phyloP scores from a whole-genome alignment of 2,888 invertebrate species.

The Volucella zonaria region DNA sequence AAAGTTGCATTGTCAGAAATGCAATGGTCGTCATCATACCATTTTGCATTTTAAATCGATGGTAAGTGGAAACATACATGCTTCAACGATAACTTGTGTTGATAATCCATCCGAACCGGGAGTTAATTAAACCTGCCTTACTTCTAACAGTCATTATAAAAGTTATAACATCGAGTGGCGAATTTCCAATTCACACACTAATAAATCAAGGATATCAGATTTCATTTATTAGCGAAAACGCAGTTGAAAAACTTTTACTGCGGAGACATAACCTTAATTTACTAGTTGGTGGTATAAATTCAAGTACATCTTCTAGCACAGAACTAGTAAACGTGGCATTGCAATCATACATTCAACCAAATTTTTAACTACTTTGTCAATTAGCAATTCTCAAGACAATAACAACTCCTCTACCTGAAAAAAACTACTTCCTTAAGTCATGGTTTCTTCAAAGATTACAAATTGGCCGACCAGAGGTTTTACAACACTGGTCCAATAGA shows the following conservation, averaged over 20 bases:
- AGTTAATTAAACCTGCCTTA: not conserved
- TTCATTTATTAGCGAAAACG: not conserved
- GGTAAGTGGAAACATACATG: no score
- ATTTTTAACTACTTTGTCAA: not conserved
- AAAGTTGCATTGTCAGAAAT: slow-evolving; percentile 10
- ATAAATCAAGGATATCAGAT: no score
- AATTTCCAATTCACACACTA: no score
- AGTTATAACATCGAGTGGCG: no score
- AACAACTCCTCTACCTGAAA: no score
- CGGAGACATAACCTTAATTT: not conserved
- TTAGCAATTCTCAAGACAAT: no score
- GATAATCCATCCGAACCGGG: not conserved
- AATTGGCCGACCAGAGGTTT: not conserved
- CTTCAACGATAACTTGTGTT: no score
- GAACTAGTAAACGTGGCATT: slow-evolving; percentile 1
- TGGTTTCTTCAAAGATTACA: not conserved
- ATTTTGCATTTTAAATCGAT: not conserved
- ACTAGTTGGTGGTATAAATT: slow-evolving; percentile 14
- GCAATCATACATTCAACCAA: not conserved
- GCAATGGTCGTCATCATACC: slow-evolving; percentile 10
- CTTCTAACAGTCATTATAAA: not conserved
- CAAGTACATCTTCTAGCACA: not conserved
- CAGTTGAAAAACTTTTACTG: not conserved
- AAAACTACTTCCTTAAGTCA: no score
- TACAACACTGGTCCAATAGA: not conserved